Evolutionary conservation across 2,888 invertebrate genomes (phyloP).

Genomic region (Electrophaes corylata): DNA sequence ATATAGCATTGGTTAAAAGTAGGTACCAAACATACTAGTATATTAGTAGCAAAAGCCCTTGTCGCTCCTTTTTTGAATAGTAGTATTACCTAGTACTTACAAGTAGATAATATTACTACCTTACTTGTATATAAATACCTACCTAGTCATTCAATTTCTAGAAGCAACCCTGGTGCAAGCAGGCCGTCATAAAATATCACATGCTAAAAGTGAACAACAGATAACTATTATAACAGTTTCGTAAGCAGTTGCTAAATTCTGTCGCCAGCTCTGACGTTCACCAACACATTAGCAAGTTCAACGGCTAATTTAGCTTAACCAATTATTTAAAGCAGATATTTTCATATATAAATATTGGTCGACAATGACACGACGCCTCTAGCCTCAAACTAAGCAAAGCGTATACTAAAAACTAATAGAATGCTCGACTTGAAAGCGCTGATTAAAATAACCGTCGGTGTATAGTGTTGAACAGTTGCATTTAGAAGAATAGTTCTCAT

Average conservation of each 20-base stretch:
- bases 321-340: no score
- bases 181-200: conserved; percentile 10
- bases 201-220: no score
- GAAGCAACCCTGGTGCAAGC: neutral
- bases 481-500: conserved; percentile 18
- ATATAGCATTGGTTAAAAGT: no score
- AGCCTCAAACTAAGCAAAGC: no score
- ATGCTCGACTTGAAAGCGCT: no score
- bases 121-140: no score
- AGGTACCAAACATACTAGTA: no score
- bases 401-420: no score
- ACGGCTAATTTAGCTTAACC: neutral
- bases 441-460: neutral
- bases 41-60: no score
- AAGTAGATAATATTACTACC: neutral
- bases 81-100: neutral
- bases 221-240: conserved; percentile 13
- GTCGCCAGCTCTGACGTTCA: conserved; percentile 4
- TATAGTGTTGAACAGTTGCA: neutral
- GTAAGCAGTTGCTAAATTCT: conserved; percentile 27
- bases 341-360: no score
- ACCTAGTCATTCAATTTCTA: neutral
- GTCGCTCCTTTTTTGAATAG: no score
- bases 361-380: no score
- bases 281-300: neutral